Base-by-base conservation (phyloP, 2,888 invertebrate genomes). In the Eutolmus rufibarbis region DNA sequence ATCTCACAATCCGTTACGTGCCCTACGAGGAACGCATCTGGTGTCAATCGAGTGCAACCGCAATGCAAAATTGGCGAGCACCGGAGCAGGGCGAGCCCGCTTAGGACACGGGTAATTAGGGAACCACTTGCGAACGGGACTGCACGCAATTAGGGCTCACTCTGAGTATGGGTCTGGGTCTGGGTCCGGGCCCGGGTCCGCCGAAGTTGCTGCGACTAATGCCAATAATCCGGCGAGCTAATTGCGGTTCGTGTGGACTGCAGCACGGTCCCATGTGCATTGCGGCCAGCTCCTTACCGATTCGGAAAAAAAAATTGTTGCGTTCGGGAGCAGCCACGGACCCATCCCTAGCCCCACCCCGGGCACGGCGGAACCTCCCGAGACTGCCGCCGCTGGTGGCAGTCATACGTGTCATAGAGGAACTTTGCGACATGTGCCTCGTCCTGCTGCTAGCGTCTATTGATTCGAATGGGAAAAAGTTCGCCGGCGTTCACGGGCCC, bases 401-500 rank as follows among this genome's bases (percentile, higher is more conserved):
- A 40, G 43, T 74, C 84, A 51, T 81, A 81, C 37, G n/a, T 82
- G 85, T 74, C 85, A 74, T 85, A 85, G 74, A 85, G n/a, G 43
- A 85, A 85, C 74, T 85, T 74, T 43, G 28, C 85, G 74, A 46
- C 85, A 74, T 85, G 28, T 79, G 51, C 85, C 40, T 28, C 43
- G 19, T 28, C 74, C 37, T 82, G 31, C 85, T 74, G 85, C 66
- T 66, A 66, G 74, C 74, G 74, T 74, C 85, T 43, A 85, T 85
- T 74, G 85, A 85, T 74, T 85, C 85, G 46, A 85, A 74, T 85
- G 74, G 74, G 74, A 85, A 74, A 85, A 85, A 74, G 8, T 40
- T 85, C 74, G 23, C 46, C 85, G 74, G 74, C 74, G 23, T 74
- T 74, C 46, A 19, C 14, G 46, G 74, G 28, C 43, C 23, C 37